Conservation (phyloP, 2,888 invertebrate species). For the Ligdia adustata region DNA sequence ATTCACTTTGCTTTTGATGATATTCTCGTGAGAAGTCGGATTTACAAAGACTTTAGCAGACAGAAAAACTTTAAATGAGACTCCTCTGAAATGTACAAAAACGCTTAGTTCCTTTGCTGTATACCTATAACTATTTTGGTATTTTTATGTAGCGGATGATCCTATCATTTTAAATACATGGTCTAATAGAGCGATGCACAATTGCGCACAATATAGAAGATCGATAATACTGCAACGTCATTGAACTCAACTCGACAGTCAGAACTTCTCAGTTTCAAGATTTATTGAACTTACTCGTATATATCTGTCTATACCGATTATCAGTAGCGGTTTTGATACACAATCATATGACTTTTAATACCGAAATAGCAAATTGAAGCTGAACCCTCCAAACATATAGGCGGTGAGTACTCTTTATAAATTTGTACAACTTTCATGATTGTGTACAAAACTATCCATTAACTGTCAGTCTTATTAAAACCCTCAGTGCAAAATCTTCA, state of each 20-base stretch:
- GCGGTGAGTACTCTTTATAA: too few relatives aligned
- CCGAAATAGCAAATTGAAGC: too few relatives aligned
- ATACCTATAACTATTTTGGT: too few relatives aligned
- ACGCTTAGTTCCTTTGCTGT: too few relatives aligned
- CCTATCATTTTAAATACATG: too few relatives aligned
- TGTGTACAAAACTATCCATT: constrained; percentile 16
- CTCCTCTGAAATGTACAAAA: neutral
- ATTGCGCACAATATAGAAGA: constrained; percentile 1
- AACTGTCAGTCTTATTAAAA: constrained; percentile 8
- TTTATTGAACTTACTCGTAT: too few relatives aligned
- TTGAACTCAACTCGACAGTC: constrained; percentile 13
- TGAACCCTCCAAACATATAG: too few relatives aligned
- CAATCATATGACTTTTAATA: too few relatives aligned
- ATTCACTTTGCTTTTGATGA: constrained; percentile 17
- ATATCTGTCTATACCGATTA: too few relatives aligned
- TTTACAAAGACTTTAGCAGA: neutral
- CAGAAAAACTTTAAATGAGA: constrained; percentile 8
- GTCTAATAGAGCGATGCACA: neutral
- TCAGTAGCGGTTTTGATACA: too few relatives aligned
- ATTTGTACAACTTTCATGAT: constrained; percentile 1
- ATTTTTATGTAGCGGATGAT: too few relatives aligned
- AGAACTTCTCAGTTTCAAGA: too few relatives aligned
- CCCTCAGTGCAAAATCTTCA: constrained; percentile 16
- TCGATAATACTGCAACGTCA: constrained; percentile 7
- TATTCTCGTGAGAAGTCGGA: neutral